A percentile compares a stretch with the other conserved stretches of the same genome.
These are phyloP conservation scores for Aleiodes alternator DNA, from an alignment of 2,888 invertebrate genomes.

Conservation along the genomic window DNA sequence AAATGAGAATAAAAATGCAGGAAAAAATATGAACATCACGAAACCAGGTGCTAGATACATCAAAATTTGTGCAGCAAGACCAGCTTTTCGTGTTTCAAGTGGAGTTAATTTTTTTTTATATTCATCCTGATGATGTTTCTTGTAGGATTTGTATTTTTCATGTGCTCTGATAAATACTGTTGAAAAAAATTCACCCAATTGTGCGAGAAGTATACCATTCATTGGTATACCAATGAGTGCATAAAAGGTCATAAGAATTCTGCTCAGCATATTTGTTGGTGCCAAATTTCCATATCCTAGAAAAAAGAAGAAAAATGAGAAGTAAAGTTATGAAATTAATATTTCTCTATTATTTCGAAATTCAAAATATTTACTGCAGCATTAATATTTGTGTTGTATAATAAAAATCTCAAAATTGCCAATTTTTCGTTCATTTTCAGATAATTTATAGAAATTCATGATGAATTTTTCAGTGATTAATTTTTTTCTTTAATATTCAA, in stretches of 20 bases:
- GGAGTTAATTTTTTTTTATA: slow-evolving; percentile 64
- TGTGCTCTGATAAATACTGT: slow-evolving; percentile 83
- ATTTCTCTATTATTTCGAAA: neutral
- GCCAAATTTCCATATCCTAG: slow-evolving; percentile 94
- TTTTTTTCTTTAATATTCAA: too few relatives aligned
- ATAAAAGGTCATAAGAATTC: slow-evolving; percentile 92
- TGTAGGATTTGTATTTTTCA: slow-evolving; percentile 85
- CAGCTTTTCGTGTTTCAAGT: slow-evolving; percentile 78
- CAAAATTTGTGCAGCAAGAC: slow-evolving; percentile 86
- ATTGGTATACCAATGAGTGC: slow-evolving; percentile 91
- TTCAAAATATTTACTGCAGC: too few relatives aligned
- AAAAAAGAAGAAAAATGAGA: neutral
- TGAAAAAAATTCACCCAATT: slow-evolving; percentile 90
- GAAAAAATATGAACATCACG: slow-evolving; percentile 90
- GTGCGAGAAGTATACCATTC: slow-evolving; percentile 81
- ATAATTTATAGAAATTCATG: too few relatives aligned
- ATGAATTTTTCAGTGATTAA: too few relatives aligned
- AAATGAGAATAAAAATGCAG: slow-evolving; percentile 88
- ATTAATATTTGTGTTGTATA: too few relatives aligned
- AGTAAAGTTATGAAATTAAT: neutral
- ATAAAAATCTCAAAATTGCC: too few relatives aligned
- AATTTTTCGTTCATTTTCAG: too few relatives aligned
- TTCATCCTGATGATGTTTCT: slow-evolving; percentile 79
- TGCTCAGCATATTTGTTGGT: slow-evolving; percentile 87
- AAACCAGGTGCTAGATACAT: slow-evolving; percentile 93